Conservation (phyloP, 35 echinoderm and acorn worm genomes). For the Eucidaris tribuloides region DNA sequence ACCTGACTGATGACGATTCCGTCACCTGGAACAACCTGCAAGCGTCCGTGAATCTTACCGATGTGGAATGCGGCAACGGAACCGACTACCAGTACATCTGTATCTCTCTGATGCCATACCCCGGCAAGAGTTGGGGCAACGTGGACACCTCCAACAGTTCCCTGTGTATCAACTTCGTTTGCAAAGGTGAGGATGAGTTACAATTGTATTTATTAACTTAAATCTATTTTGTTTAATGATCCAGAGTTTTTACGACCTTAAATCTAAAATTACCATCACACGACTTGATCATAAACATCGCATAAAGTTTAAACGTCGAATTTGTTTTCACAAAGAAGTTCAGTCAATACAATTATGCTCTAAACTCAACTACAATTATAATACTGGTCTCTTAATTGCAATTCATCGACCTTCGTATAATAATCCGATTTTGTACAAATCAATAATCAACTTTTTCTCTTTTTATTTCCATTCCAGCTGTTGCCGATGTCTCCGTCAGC, state of each 20-base stretch:
- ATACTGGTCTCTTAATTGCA: no score
- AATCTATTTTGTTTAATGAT: no score
- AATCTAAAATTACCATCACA: no score
- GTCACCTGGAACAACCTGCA: constrained; percentile 23
- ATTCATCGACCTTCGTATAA: no score
- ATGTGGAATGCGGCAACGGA: constrained; percentile 38
- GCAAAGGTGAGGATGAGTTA: constrained; percentile 43
- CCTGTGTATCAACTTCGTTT: constrained; percentile 5
- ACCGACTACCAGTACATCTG: constrained; percentile 34
- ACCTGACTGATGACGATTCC: constrained; percentile 31
- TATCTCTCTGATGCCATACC: constrained; percentile 23
- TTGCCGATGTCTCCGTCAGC: constrained; percentile 27
- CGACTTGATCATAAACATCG: no score
- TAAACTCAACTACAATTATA: no score
- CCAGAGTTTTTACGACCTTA: no score
- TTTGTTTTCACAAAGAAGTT: no score
- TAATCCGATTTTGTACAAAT: background rate
- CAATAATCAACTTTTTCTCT: background rate
- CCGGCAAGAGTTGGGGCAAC: constrained; percentile 7
- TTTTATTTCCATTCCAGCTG: background rate
- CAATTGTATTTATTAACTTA: no score
- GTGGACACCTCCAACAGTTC: constrained; percentile 42
- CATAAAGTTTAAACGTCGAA: no score
- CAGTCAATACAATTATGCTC: no score
- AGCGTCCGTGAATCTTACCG: constrained; percentile 14